Percentiles rank a stretch among this genome's conserved stretches.
Conservation (phyloP, 1,140 invertebrate species). For the Pomacea maculata region DNA sequence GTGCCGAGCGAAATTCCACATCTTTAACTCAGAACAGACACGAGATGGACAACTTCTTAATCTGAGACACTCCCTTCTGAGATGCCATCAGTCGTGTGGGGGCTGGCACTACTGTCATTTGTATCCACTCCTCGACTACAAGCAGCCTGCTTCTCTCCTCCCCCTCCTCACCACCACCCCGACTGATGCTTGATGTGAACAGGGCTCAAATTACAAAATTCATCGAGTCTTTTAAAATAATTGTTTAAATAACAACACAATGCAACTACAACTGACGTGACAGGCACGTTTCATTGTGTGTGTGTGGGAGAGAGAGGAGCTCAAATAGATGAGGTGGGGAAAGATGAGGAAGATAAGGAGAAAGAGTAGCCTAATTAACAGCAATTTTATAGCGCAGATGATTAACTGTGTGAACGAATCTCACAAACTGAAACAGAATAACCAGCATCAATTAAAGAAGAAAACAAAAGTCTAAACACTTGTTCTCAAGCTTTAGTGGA, state of each 20-base stretch:
- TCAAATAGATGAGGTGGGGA: background rate
- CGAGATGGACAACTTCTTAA: too few relatives aligned
- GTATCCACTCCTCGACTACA: background rate
- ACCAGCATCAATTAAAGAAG: too few relatives aligned
- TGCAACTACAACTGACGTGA: background rate
- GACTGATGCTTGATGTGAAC: background rate
- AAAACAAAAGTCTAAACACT: background rate
- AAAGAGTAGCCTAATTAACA: background rate
- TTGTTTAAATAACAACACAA: background rate
- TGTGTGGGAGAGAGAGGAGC: background rate
- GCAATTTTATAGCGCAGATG: too few relatives aligned
- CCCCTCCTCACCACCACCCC: background rate
- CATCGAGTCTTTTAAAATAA: background rate
- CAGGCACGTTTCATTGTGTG: background rate
- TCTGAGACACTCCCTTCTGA: background rate
- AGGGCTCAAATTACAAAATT: background rate
- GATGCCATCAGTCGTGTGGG: background rate
- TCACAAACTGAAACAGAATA: too few relatives aligned
- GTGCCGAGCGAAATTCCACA: too few relatives aligned
- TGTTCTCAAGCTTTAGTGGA: background rate
- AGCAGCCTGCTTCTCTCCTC: background rate
- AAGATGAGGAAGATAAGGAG: background rate
- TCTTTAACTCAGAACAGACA: too few relatives aligned
- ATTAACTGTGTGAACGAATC: too few relatives aligned
- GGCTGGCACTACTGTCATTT: background rate